These are phyloP conservation scores for Plotosus lineatus DNA, from an alignment of 2,113 vertebrate species.

Conservation along the genomic window DNA sequence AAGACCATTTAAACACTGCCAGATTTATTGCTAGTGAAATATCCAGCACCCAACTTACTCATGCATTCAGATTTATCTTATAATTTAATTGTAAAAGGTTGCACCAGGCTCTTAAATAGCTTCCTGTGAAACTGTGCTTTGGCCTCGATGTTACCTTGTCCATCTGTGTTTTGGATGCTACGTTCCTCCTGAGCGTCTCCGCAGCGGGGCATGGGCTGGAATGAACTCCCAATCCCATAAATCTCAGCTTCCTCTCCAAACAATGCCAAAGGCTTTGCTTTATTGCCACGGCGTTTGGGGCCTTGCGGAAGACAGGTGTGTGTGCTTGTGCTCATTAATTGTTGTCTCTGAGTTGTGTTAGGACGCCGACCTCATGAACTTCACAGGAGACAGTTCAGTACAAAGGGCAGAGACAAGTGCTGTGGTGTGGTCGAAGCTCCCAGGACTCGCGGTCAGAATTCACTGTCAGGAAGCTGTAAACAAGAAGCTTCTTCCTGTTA, in stretches of 20 bases:
- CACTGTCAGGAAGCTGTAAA: not conserved
- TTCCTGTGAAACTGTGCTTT: slow-evolving; percentile 1
- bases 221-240: slow-evolving; percentile 36
- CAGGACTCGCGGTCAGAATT: slow-evolving; percentile 7
- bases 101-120: not conserved
- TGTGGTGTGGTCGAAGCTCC: not conserved
- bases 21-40: not conserved
- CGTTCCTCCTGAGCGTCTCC: slow-evolving; percentile 17
- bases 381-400: not conserved
- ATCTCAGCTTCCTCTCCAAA: slow-evolving; percentile 33
- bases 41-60: no score
- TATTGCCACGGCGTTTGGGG: slow-evolving; percentile 9
- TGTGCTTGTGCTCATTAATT: slow-evolving; percentile 15
- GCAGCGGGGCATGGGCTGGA: slow-evolving; percentile 30
- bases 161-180: slow-evolving; percentile 12
- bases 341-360: slow-evolving; percentile 5
- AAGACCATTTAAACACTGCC: not conserved
- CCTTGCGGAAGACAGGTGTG: slow-evolving; percentile 6
- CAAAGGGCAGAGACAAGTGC: not conserved
- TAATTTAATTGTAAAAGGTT: not conserved
- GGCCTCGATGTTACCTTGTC: not conserved
- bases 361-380: slow-evolving; percentile 5
- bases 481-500: not conserved
- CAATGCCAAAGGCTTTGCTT: slow-evolving; percentile 16
- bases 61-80: not conserved